Base-by-base conservation (phyloP, 1,140 invertebrate genomes). In the Microplitis mediator region DNA sequence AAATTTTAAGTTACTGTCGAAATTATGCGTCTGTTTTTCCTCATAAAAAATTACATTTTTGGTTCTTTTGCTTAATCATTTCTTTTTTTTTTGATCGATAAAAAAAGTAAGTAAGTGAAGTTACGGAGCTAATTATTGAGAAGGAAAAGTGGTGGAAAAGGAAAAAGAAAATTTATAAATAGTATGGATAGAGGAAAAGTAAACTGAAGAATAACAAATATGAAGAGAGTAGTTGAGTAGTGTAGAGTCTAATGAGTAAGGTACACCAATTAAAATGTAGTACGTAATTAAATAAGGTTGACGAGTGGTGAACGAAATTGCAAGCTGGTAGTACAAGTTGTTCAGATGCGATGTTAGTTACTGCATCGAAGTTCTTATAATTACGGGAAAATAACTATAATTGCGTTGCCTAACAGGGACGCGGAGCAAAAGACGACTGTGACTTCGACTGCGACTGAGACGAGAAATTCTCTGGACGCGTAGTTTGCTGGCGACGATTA, bases 181-280 rank as follows among this genome's bases (percentile, higher is more conserved):
- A 45, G 39, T 45, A 11, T 9, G 39, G 39, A 5, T 61, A 16
- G 5, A 56, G 63, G 11, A 14, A 65, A 50, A 50, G 31, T 45
- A 52, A 31, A 35, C 39, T 67, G 23, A 35, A 50, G 39, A 45
- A 45, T 1, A 6, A 36, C n/a, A 11, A 14, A 50, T 14, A 32
- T 39, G 36, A 45, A 60, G 6, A 60, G 14, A 39, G 35, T 4
- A 23, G 34, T 4, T n/a, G 62, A 68, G n/a, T 67, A 71, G 69
- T 54, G 63, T 54, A 34, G 50, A 69, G 69, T 76, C 66, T 77
- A 81, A 80, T 74, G 78, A 78, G 74, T 66, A 71, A 78, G 77
- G 69, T 74, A 76, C 73, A 77, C 77, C 75, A 80, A 82, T 81
- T 82, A 81, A 79, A 82, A 76, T 74, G 65, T 76, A 36, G 61